phyloP scores from a whole-genome alignment of 2,113 vertebrate species.

The Anas platyrhynchos region DNA sequence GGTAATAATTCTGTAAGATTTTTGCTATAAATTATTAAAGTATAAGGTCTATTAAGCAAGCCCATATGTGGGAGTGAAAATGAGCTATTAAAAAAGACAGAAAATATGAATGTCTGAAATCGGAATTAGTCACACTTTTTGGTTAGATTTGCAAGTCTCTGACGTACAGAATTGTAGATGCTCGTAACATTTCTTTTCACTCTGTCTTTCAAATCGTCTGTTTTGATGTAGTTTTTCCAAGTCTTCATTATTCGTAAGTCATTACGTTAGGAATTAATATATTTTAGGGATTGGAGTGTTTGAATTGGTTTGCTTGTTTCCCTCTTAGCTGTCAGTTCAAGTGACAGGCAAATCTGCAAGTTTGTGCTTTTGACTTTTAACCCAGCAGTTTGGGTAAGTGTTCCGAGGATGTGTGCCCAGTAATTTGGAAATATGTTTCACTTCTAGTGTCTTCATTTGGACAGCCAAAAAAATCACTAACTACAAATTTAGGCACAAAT shows the following conservation, averaged over 20 bases:
- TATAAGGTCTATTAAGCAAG: not conserved
- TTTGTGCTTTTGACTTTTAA: not conserved
- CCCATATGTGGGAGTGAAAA: slow-evolving; percentile 1
- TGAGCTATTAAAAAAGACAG: not conserved
- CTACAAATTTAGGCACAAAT: not conserved
- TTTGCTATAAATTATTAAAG: not conserved
- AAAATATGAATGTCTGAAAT: slow-evolving; percentile 18
- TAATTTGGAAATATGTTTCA: not conserved
- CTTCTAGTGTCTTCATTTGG: not conserved
- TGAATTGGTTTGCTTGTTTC: not conserved
- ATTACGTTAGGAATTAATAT: not conserved
- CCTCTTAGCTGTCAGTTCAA: not conserved
- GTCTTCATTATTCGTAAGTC: slow-evolving; percentile 11
- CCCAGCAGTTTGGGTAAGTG: not conserved
- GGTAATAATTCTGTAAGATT: not conserved
- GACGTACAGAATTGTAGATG: not conserved
- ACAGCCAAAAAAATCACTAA: not conserved
- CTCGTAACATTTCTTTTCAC: not conserved
- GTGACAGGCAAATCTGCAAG: not conserved
- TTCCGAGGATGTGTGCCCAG: not conserved
- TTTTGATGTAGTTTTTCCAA: not conserved
- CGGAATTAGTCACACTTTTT: slow-evolving; percentile 6
- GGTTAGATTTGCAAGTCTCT: slow-evolving; percentile 4
- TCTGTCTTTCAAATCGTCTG: not conserved
- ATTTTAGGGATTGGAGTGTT: not conserved